Evolutionary conservation across 2,797 vertebrate species (phyloP).

Genomic region (Enteromius afrohamiltoni): DNA sequence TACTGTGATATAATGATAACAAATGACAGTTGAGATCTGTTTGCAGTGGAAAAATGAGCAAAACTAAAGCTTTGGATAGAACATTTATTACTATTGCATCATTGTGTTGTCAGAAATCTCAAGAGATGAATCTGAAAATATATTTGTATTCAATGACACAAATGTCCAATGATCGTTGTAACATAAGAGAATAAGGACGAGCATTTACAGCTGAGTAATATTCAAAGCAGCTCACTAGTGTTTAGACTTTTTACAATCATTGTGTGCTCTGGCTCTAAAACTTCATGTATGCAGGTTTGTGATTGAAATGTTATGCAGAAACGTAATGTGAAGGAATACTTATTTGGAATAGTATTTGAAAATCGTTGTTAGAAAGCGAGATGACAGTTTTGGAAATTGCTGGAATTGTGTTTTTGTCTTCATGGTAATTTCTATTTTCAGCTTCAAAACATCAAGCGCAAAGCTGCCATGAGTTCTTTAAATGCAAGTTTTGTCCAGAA

Average conservation of each 20-base stretch:
- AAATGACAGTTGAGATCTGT: neutral
- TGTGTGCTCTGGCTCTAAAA: neutral
- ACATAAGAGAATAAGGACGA: neutral
- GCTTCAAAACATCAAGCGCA: neutral
- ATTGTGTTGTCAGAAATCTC: neutral
- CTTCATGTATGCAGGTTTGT: neutral
- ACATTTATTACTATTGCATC: slow-evolving; percentile 10
- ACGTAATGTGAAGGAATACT: neutral
- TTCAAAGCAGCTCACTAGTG: neutral
- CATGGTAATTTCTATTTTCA: slow-evolving; percentile 22
- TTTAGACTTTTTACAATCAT: neutral
- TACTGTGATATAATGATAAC: neutral
- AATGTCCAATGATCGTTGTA: neutral
- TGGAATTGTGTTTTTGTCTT: neutral
- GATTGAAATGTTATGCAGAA: neutral
- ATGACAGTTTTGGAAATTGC: neutral
- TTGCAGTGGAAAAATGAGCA: neutral
- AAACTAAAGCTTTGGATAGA: neutral
- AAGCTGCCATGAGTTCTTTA: no score
- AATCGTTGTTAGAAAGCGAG: neutral
- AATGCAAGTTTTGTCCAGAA: no score
- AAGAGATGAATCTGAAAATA: slow-evolving; percentile 4
- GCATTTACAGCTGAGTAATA: neutral
- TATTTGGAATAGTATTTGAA: no score
- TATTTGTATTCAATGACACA: neutral